These are phyloP conservation scores for Gorsachius magnificus DNA, from an alignment of 2,797 vertebrate species.

Conservation along the genomic window DNA sequence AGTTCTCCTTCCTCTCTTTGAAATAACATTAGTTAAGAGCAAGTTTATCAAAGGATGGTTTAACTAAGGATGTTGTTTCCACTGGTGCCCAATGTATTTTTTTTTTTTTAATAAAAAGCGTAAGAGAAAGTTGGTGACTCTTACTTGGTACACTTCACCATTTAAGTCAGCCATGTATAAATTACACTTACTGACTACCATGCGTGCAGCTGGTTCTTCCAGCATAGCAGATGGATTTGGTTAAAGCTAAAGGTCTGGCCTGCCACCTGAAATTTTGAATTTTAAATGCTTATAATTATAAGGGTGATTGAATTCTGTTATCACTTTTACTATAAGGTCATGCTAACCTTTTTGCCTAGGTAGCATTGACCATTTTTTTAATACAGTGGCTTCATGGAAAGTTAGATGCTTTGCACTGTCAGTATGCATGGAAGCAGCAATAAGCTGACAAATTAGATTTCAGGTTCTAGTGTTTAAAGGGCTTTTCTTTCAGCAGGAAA, in stretches of 20 bases:
- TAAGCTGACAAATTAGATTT: constrained; percentile 40
- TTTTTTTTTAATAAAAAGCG: background rate
- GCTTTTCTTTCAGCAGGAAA: constrained; percentile 59
- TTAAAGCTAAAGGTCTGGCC: background rate
- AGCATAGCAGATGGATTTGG: background rate
- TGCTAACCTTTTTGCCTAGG: background rate
- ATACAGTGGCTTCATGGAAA: background rate
- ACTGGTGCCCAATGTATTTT: background rate
- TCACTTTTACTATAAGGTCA: background rate
- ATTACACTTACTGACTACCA: background rate
- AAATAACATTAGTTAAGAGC: background rate
- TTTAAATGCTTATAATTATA: background rate
- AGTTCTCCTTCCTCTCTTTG: background rate
- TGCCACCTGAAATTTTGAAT: background rate
- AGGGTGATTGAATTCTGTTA: background rate
- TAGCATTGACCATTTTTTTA: background rate
- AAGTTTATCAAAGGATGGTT: background rate
- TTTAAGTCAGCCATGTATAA: background rate
- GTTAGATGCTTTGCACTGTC: background rate
- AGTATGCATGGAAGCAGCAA: background rate
- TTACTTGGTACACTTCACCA: background rate
- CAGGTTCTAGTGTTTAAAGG: constrained; percentile 47
- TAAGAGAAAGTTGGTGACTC: background rate
- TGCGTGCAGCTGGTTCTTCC: background rate
- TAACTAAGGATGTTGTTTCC: background rate